These are phyloP conservation scores for Lucilia sericata DNA, from an alignment of 1,140 invertebrate genomes.

Conservation along the genomic window DNA sequence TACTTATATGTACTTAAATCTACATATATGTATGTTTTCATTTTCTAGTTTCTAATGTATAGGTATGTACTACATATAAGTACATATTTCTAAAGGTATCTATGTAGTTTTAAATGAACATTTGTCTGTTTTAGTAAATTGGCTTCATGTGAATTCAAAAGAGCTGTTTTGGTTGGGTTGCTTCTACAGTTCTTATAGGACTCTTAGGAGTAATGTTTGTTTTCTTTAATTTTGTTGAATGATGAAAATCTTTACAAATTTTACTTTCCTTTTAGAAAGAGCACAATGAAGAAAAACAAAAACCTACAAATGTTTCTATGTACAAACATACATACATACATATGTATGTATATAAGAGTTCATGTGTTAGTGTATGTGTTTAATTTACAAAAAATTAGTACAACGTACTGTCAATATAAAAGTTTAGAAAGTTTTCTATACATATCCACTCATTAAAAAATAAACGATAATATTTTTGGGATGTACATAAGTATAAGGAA, in stretches of 20 bases:
- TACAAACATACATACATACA: not conserved
- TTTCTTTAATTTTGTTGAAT: constrained; percentile 21
- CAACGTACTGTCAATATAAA: constrained; percentile 5
- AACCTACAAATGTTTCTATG: not conserved
- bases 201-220: constrained; percentile 18
- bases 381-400: not conserved
- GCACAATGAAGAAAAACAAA: not conserved
- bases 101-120: not conserved
- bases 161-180: not conserved
- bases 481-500: not conserved
- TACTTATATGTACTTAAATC: not conserved
- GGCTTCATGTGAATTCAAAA: constrained; percentile 18
- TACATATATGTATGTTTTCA: not conserved
- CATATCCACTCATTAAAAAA: not conserved
- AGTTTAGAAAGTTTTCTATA: constrained; percentile 1
- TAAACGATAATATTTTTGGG: not conserved
- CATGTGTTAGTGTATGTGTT: too few relatives aligned
- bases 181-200: not conserved
- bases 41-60: not conserved
- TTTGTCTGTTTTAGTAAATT: constrained; percentile 15
- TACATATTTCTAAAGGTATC: not conserved
- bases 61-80: not conserved
- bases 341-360: not conserved
- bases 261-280: not conserved
- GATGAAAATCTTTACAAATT: constrained; percentile 21